Base-by-base conservation (phyloP, 2,797 vertebrate species). In the Hypotaenidia okinawae region DNA sequence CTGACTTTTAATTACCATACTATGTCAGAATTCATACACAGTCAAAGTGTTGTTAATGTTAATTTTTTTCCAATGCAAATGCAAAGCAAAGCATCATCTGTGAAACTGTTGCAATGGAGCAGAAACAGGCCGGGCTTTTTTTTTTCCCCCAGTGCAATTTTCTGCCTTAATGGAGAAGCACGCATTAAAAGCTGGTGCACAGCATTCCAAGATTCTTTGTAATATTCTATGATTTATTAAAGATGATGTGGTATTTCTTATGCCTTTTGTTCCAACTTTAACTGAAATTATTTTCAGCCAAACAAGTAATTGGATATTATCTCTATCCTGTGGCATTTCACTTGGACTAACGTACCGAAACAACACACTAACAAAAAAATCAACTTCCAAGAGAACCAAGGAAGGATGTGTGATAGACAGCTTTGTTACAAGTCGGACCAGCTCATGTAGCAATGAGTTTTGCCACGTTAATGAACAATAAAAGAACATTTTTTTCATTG, bases 91-190 rank as follows among this genome's bases (percentile, higher is more conserved):
- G 59, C 59, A 74, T 90, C 79, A 72, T 83, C 79, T 94, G 91
- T 87, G 91, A 91, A 96, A 93, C 82, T 80, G 67, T 63, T 88
- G 91, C 95, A 95, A 76, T 68, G 73, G 66, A 96, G 89, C 87
- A 95, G 93, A 96, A 97, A 92, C 23, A 61, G 74, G 75, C 30
- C 61, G 79, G 41, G 33, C 91, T 62, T 87, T 83, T 96, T 93
- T 90, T 86, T 88, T 45, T 19, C 43, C 49, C 92, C 58, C 84
- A 64, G 45, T 72, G 86, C 81, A 97, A 97, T 97, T 97, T 97
- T 96, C 96, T 97, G 84, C 95, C 78, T 92, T 95, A 95, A 93
- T 73, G 80, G 91, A 95, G 73, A 96, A 83, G 76, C 70, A 81
- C 47, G 73, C 47, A 84, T 96, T 96, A 96, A 93, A 96, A 95